A percentile compares a stretch with the other conserved stretches of the same genome.
Evolutionary conservation across 2,113 vertebrate species (phyloP).

Genomic region (Scartelaos histophorus): DNA sequence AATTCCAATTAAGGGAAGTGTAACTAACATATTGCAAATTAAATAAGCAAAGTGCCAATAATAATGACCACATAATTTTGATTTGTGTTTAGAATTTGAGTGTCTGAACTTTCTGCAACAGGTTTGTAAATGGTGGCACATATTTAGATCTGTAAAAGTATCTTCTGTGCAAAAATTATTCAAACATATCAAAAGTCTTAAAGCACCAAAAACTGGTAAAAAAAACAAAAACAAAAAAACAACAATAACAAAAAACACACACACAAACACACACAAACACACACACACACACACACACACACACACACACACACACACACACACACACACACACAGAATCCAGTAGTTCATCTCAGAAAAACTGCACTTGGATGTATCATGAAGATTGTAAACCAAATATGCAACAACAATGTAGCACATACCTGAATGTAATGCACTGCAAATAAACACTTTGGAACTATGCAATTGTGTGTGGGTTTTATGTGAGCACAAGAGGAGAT

Average conservation of each 20-base stretch:
- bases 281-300: no score
- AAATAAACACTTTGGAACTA: constrained; percentile 58
- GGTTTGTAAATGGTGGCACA: constrained; percentile 21
- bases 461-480: neutral
- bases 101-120: neutral
- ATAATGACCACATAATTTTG: neutral
- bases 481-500: neutral
- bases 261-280: no score
- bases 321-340: no score
- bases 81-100: neutral
- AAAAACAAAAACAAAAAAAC: neutral
- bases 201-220: neutral
- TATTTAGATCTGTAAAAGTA: neutral
- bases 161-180: no score
- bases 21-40: neutral
- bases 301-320: no score
- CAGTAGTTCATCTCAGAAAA: constrained; percentile 19
- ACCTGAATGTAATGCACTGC: constrained; percentile 70
- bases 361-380: constrained; percentile 10
- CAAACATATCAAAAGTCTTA: neutral
- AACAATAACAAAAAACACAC: no score
- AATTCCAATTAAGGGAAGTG: no score
- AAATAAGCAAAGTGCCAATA: neutral
- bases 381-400: constrained; percentile 56
- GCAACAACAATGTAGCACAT: constrained; percentile 37